Conservation (phyloP, 2,797 vertebrate species). For the Manis pentadactyla region DNA sequence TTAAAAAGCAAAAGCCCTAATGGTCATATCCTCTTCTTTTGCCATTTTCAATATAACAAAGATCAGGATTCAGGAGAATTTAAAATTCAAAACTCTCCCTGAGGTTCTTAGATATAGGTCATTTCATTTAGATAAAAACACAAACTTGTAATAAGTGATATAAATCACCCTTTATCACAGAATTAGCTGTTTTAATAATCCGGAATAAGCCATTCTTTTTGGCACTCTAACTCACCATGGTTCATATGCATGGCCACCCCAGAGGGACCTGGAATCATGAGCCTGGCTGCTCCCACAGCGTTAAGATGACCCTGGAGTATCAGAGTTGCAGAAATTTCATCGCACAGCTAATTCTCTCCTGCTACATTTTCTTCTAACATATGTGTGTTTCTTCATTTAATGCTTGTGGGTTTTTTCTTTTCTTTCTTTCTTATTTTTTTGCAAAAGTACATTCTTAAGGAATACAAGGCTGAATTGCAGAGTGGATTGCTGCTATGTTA, state of each 20-base stretch:
- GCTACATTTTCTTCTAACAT: not conserved
- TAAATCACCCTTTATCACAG: conserved; percentile 60
- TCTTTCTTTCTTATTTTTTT: not conserved
- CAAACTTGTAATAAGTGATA: conserved; percentile 64
- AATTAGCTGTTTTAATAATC: conserved; percentile 67
- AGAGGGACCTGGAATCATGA: not conserved
- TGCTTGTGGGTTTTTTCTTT: not conserved
- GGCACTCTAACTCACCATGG: not conserved
- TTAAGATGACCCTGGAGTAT: conserved; percentile 15
- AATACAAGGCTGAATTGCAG: not conserved
- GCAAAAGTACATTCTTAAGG: not conserved
- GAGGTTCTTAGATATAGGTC: conserved; percentile 62
- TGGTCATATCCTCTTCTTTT: not conserved
- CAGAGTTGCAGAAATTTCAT: not conserved
- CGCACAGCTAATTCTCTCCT: not conserved
- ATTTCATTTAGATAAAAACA: conserved; percentile 75
- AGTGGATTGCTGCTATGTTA: not conserved
- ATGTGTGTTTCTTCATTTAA: conserved; percentile 14
- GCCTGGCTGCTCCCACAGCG: not conserved
- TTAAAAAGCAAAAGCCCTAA: not conserved
- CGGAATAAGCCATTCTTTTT: conserved; percentile 16
- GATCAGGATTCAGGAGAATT: conserved; percentile 43
- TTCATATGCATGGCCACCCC: not conserved
- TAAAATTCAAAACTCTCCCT: conserved; percentile 69
- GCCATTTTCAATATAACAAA: conserved; percentile 19